A percentile compares a stretch with the other conserved stretches of the same genome.
Evolutionary conservation across 2,113 vertebrate species (phyloP).

Genomic region (Engystomops pustulosus): DNA sequence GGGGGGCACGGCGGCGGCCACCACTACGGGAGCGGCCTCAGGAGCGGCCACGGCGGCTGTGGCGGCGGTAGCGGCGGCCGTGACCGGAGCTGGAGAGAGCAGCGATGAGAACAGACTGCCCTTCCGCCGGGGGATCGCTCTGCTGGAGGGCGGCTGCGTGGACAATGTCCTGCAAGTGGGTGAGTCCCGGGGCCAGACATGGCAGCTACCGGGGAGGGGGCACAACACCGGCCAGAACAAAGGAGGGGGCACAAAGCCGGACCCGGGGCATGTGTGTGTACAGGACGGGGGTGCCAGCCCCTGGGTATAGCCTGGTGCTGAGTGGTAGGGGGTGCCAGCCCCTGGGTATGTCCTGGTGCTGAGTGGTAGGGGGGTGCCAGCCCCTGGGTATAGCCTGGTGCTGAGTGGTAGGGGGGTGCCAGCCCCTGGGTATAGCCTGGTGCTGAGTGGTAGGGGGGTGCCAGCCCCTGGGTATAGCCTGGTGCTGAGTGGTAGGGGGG

Average conservation of each 20-base stretch:
- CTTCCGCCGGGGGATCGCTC: slow-evolving; percentile 89
- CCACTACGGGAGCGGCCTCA: slow-evolving; percentile 68
- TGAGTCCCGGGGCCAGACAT: slow-evolving; percentile 75
- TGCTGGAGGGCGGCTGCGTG: slow-evolving; percentile 91
- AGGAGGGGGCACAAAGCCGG: slow-evolving; percentile 57
- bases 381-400: slow-evolving; percentile 9
- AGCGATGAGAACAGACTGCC: slow-evolving; percentile 88
- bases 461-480: too few relatives aligned
- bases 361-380: too few relatives aligned
- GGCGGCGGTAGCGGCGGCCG: slow-evolving; percentile 46
- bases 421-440: not conserved
- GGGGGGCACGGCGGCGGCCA: slow-evolving; percentile 62
- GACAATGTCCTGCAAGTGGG: slow-evolving; percentile 97
- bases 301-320: too few relatives aligned
- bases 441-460: too few relatives aligned
- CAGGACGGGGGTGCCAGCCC: too few relatives aligned
- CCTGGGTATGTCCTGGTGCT: slow-evolving; percentile 26
- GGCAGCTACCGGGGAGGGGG: not conserved
- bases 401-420: not conserved
- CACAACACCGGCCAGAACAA: slow-evolving; percentile 61
- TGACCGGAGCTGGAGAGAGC: slow-evolving; percentile 71
- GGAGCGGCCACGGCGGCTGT: slow-evolving; percentile 56
- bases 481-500: too few relatives aligned
- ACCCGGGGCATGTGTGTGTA: slow-evolving; percentile 20
- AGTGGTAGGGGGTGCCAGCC: not conserved